Evolutionary conservation across 2,113 vertebrate species (phyloP), one percentile per base, ranked within the genome.

Genomic region (Daboia siamensis): DNA sequence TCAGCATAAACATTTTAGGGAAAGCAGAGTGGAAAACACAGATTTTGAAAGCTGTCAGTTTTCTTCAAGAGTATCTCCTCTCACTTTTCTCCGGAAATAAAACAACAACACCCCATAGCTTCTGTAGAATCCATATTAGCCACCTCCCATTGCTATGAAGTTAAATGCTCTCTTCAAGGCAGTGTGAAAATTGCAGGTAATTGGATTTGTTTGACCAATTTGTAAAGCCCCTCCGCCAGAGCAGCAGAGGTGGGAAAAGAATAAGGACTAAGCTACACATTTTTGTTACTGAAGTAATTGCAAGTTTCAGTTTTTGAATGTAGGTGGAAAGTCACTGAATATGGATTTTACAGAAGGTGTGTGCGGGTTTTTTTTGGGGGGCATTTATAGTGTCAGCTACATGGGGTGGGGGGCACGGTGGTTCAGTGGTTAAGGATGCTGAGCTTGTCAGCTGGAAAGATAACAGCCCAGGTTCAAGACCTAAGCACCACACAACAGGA

Each of bases 131-230:
- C 33, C n/a, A 39, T 80, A 80, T 80, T 80, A 39, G 15, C 23
- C 0, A 23, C 74, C 46, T 94, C 92, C 44, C 5, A 11, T 95
- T 84, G 46, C 61, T 59, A 51, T 59, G 64, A 5, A 69, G 74
- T 55, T 93, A 86, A 92, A 94, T 0, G 7, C 92, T 48, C 90
- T 93, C n/a, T 80, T 33, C 69, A 8, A 80, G 15, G 33, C 69
- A 8, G 69, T 80, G 90, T 80, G 56, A 90, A 95, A 95, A 95
- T 94, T 92, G 89, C 86, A 93, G 88, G 94, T 90, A 88, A 93
- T 87, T 46, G 89, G 21, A 33, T 59, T 59, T 55, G 55, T 91
- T 93, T 39, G 85, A 91, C 26, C 2, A 87, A 93, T 92, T 89
- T 93, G 85, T 94, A 93, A 92, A 91, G 86, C 55, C 12, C 55